Evolutionary conservation across 2,888 invertebrate genomes (phyloP), one percentile per base, ranked within the genome.

Genomic region (Laothoe populi): DNA sequence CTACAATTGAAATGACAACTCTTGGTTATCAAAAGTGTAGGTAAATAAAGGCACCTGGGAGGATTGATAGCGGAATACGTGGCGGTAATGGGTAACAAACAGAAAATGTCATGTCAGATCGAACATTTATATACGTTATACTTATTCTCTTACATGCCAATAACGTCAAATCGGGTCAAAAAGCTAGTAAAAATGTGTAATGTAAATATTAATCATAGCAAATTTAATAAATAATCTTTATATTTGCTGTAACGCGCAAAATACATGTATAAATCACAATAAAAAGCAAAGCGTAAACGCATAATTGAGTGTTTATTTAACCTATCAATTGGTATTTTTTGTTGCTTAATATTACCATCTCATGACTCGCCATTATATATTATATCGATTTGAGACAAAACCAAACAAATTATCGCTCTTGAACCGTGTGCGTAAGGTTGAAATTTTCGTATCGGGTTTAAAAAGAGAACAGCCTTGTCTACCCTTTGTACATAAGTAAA

Each of bases 291-390:
- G 60, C 53, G 60, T 61, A 53, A 63, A 65, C 62, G 61, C 61
- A 74, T 74, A 67, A 74, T 73, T 69, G 73, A 63, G 53, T 64
- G 62, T 67, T 74, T 74, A 72, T 72, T 68, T 69, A 71, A 71
- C 69, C 57, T 45, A 61, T 57, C 35, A 57, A 46, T 57, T 57
- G 70, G 70, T 72, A 74, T 74, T 69, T 73, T 72, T 71, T 71
- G 63, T 71, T 66, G 66, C 69, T 35, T 48, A 53, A 61, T 53
- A 61, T 61, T 61, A 61, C 60, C 11, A 26, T 42, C 60, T 53
- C 60, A 61, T 53, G 53, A 53, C 60, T 44, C 53, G 42, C 49
- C 42, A 42, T 61, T 61, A 61, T 61, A 42, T 60, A 26, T 26
- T 31, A 53, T 61, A 53, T 60, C 49, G 26, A 53, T 60, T 60